phyloP scores from a whole-genome alignment of 2,113 vertebrate genomes.

The Lycocorax pyrrhopterus region DNA sequence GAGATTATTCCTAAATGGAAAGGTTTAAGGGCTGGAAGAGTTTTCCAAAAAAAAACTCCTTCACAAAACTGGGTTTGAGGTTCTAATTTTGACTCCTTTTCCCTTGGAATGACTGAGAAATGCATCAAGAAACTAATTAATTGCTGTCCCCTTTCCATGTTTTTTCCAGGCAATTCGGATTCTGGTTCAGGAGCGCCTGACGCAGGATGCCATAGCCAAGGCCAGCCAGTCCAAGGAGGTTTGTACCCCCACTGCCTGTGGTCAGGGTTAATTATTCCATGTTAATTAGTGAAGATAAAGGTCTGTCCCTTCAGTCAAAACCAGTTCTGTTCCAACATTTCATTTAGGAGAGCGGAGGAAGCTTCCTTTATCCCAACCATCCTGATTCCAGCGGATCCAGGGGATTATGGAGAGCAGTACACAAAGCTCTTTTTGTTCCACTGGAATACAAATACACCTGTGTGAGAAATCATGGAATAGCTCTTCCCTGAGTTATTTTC shows the following conservation, averaged over 20 bases:
- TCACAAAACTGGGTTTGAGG: not conserved
- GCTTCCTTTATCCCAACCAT: not conserved
- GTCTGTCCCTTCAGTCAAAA: not conserved
- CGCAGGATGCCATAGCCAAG: constrained; percentile 89
- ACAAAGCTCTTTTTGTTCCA: not conserved
- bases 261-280: accelerated
- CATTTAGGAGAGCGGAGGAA: not conserved
- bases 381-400: not conserved
- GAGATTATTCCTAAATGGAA: not conserved
- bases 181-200: constrained; percentile 92
- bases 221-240: constrained; percentile 91
- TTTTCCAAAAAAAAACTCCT: not conserved
- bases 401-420: not conserved
- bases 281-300: not conserved
- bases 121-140: not conserved
- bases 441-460: accelerated
- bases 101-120: not conserved
- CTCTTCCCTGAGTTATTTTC: not conserved
- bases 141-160: not conserved
- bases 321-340: not conserved
- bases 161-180: constrained; percentile 88
- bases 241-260: not conserved
- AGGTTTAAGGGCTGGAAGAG: not conserved
- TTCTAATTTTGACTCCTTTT: not conserved
- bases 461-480: accelerated